Evolutionary conservation across 2,113 vertebrate species (phyloP).

Genomic region (Podilymbus podiceps): DNA sequence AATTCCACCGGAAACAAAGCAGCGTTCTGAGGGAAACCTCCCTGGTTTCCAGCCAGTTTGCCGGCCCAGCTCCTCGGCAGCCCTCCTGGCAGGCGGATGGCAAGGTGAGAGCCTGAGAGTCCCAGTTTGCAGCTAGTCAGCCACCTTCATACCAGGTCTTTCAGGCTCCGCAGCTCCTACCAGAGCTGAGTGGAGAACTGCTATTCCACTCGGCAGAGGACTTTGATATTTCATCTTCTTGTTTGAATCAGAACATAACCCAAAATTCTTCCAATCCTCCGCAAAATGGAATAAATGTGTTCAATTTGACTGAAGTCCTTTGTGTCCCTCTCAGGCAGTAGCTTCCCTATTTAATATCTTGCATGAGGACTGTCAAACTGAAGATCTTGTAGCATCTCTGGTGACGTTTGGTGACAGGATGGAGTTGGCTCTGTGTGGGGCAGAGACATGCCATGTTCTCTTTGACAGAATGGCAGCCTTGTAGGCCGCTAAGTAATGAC

Average conservation of each 20-base stretch:
- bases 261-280: neutral
- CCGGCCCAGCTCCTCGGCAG: conserved; percentile 68
- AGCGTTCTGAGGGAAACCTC: conserved; percentile 68
- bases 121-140: conserved; percentile 56
- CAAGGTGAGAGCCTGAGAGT: conserved; percentile 68
- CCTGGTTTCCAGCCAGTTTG: conserved; percentile 69
- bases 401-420: neutral
- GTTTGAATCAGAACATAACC: neutral
- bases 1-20: conserved; percentile 67
- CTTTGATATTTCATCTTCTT: neutral
- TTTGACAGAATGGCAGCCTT: neutral
- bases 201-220: neutral
- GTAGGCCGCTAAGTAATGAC: neutral
- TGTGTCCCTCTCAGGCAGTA: neutral
- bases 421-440: neutral
- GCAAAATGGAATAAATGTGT: neutral
- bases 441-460: neutral
- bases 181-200: conserved; percentile 3
- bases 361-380: neutral
- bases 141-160: conserved; percentile 46
- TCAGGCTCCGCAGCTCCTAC: conserved; percentile 55
- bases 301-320: neutral
- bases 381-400: neutral
- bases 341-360: neutral
- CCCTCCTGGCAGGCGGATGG: conserved; percentile 61